These are phyloP conservation scores for Neolamprologus variostigma DNA, from an alignment of 2,113 vertebrate species.

Conservation along the genomic window DNA sequence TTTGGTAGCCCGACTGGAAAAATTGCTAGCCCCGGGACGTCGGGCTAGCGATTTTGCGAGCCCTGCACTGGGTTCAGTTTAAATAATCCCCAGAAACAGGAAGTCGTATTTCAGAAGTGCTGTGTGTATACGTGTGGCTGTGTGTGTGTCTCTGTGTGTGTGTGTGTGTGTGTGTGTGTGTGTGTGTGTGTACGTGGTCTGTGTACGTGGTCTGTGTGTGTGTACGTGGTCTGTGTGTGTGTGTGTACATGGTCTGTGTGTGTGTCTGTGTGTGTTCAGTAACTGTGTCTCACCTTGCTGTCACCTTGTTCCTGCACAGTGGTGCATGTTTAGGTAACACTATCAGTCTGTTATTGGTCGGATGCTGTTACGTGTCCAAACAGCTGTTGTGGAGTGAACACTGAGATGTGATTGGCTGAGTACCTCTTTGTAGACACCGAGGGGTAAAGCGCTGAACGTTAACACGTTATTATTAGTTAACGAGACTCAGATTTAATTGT, in stretches of 20 bases:
- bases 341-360: neutral
- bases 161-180: neutral
- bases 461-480: neutral
- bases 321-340: neutral
- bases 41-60: too few species aligned
- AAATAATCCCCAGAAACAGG: neutral
- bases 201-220: too few species aligned
- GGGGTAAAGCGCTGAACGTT: neutral
- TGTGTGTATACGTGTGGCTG: rapidly evolving
- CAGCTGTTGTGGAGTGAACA: neutral
- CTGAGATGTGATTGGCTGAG: neutral
- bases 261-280: neutral
- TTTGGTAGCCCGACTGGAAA: too few species aligned
- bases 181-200: neutral
- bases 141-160: neutral
- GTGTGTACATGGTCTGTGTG: too few species aligned
- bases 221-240: neutral
- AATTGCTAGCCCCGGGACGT: too few species aligned
- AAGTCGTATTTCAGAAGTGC: neutral
- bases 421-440: neutral
- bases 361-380: neutral
- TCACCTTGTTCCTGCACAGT: neutral
- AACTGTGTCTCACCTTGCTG: neutral
- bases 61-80: neutral
- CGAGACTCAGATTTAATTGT: neutral